These are phyloP conservation scores for Oxyura jamaicensis DNA, from an alignment of 2,113 vertebrate species.

Conservation along the genomic window DNA sequence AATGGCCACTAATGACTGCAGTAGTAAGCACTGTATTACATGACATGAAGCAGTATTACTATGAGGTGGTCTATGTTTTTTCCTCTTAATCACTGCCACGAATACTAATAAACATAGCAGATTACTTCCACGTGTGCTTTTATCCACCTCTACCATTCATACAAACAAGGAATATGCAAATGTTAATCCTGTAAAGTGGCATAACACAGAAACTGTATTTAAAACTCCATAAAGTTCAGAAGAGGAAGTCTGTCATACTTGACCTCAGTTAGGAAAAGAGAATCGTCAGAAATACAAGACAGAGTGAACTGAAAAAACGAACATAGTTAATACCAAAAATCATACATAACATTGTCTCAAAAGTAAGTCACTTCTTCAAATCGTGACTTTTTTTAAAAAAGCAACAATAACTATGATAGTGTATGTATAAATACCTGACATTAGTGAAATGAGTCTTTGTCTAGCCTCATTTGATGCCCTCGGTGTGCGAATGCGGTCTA, in stretches of 20 bases:
- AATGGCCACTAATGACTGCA: background rate
- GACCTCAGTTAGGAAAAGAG: background rate
- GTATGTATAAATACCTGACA: constrained; percentile 86
- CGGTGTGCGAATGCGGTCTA: constrained; percentile 95
- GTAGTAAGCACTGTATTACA: background rate
- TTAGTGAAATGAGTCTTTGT: constrained; percentile 96
- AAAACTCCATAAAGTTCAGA: background rate
- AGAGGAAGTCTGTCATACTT: background rate
- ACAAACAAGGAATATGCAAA: background rate
- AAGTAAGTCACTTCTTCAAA: background rate
- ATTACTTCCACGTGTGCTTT: background rate
- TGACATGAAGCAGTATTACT: background rate
- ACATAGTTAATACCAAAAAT: background rate
- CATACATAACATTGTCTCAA: background rate
- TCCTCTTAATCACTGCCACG: background rate
- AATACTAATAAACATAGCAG: background rate
- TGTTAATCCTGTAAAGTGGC: background rate
- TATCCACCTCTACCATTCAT: background rate
- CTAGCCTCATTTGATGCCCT: constrained; percentile 96
- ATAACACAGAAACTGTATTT: background rate
- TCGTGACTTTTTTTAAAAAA: background rate
- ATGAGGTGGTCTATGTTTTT: background rate
- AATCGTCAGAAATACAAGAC: background rate
- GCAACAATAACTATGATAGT: background rate
- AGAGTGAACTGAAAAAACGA: background rate